Base-by-base conservation (phyloP, 2,113 vertebrate genomes). In the Phyllopteryx taeniolatus region DNA sequence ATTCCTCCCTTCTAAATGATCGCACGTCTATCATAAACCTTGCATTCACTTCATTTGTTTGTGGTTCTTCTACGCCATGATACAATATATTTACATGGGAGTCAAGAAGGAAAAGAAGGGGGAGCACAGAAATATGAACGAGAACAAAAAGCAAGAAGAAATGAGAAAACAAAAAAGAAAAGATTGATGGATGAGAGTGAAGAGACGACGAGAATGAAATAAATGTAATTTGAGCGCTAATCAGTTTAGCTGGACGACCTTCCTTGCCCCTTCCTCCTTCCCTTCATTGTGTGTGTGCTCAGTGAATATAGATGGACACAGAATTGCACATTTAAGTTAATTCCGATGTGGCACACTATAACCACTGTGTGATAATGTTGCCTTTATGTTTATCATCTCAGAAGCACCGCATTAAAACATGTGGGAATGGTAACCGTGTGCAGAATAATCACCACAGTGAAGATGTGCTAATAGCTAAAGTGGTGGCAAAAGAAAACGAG, bases 171-270 rank as follows among this genome's bases (percentile, higher is more conserved):
- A 27, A 1, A 15, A 43, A 49, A 19, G 15, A 33, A 74, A 49
- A 74, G 66, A 80, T 15, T 54, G 20, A 61, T 12, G 42, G 31
- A 74, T 19, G 33, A 82, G 71, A 72, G 20, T 77, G 63, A 44
- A 65, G 63, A 82, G 81, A 75, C 51, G 71, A 62, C 76, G 65
- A 78, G 74, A 79, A 79, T 76, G 73, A 77, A 81, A 86, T 69
- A 84, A 87, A 85, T 82, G 76, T n/a, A 81, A 82, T 83, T 80
- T 81, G 56, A 53, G 83, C 77, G 17, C 7, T 66, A 69, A 89
- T 87, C 81, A 78, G 79, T 87, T 86, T 84, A 84, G 82, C 69
- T 60, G 78, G 73, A 43, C 72, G 54, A 76, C 74, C 71, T 46
- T 76, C 39, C 51, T 72, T 73, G 11, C 10, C 20, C 10, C 49